Percentiles rank a stretch among this genome's conserved stretches.
Evolutionary conservation across 1,140 invertebrate species (phyloP).

Genomic region (Aphelenchoides avenae): DNA sequence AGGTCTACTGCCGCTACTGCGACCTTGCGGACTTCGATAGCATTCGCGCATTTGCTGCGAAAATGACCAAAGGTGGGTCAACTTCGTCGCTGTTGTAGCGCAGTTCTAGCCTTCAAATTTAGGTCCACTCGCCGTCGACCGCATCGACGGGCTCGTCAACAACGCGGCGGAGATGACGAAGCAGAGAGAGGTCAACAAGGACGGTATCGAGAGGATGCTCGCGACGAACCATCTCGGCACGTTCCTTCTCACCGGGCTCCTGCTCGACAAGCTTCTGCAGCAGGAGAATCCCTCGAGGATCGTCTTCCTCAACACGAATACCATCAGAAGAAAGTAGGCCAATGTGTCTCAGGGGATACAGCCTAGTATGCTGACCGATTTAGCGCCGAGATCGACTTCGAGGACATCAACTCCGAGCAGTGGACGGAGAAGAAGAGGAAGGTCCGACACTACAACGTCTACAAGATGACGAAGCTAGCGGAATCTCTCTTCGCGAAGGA

Average conservation of each 20-base stretch:
- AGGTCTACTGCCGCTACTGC: constrained; percentile 52
- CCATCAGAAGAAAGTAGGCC: constrained; percentile 40
- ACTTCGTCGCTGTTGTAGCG: no score
- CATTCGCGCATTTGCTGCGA: constrained; percentile 52
- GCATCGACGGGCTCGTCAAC: constrained; percentile 53
- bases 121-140: constrained; percentile 53
- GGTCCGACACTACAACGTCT: constrained; percentile 38
- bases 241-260: constrained; percentile 52
- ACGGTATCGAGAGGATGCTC: constrained; percentile 53
- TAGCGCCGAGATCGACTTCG: constrained; percentile 42
- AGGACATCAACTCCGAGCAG: constrained; percentile 48
- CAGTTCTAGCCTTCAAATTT: no score
- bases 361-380: no score
- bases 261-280: constrained; percentile 47
- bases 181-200: constrained; percentile 46
- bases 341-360: no score
- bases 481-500: constrained; percentile 53
- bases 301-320: constrained; percentile 54
- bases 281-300: constrained; percentile 44
- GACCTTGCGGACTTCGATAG: constrained; percentile 57
- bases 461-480: constrained; percentile 49
- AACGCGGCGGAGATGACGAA: constrained; percentile 50
- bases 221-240: constrained; percentile 58
- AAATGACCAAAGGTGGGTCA: constrained; percentile 48
- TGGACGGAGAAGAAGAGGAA: constrained; percentile 34